Evolutionary conservation across 1,140 invertebrate species (phyloP).

Genomic region (Calliopsis andreniformis): DNA sequence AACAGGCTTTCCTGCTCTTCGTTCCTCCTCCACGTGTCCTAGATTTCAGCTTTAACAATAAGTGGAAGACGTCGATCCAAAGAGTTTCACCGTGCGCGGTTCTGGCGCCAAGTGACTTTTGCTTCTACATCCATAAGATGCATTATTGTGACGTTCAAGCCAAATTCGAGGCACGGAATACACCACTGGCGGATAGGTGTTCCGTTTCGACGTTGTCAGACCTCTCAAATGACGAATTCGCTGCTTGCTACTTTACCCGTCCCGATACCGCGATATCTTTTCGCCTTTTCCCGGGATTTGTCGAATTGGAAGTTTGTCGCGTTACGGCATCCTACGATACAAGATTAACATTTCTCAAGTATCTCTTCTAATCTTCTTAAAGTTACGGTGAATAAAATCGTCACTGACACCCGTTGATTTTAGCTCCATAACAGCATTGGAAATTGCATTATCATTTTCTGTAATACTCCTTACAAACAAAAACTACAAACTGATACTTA

Average conservation of each 20-base stretch:
- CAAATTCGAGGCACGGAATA: background rate
- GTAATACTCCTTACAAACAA: too few relatives aligned
- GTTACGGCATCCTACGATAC: too few relatives aligned
- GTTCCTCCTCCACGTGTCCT: constrained; percentile 21
- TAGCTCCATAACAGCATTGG: too few relatives aligned
- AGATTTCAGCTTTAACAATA: constrained; percentile 56
- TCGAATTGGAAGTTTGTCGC: background rate
- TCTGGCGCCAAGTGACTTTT: constrained; percentile 39
- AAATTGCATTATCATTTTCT: too few relatives aligned
- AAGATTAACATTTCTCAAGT: too few relatives aligned
- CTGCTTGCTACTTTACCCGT: too few relatives aligned
- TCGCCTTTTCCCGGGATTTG: background rate
- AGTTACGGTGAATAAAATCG: too few relatives aligned
- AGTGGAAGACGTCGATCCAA: constrained; percentile 49
- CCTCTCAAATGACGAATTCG: too few relatives aligned
- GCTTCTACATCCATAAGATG: constrained; percentile 9
- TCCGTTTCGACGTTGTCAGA: too few relatives aligned
- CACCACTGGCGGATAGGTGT: too few relatives aligned
- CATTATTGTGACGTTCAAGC: constrained; percentile 17
- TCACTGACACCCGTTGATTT: too few relatives aligned
- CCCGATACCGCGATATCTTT: background rate
- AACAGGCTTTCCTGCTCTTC: background rate
- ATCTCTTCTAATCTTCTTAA: too few relatives aligned
- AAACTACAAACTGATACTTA: background rate
- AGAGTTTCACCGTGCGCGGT: constrained; percentile 40